Base-by-base conservation (phyloP, 2,113 vertebrate species). In the pig (Sus scrofa) region DNA sequence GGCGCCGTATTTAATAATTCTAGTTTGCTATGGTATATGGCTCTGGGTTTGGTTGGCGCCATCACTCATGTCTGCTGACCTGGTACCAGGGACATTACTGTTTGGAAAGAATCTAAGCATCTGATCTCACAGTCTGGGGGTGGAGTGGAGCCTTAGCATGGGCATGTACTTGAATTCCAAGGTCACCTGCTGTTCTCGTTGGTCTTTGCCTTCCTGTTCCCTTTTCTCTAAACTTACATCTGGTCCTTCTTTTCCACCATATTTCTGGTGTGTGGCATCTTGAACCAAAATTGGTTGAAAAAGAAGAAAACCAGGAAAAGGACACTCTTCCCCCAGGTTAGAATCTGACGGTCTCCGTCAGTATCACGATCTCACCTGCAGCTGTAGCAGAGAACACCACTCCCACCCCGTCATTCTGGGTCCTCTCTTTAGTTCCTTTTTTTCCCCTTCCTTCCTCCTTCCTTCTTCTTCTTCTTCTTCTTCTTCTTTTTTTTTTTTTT, bases 211-310 rank as follows among this genome's bases (percentile, higher is more conserved):
- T 83, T 32, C 27, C 75, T 78, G n/a, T 37, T 27, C 39, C 65
- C 68, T 89, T 89, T 87, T n/a, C 32, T 90, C 19, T 39, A 24
- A 77, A 52, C 30, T n/a, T 30, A 4, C 0, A 10, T 54, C 26
- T 37, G 37, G 13, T 34, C 7, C 77, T 52, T 88, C 67, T 58
- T 86, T 90, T 34, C 39, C 1, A 7, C 18, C 13, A 2, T 30
- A n/a, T 86, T 85, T 96, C 71, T 94, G 32, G 2, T 92, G 86
- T 34, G 20, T 85, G 71, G 27, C 52, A 71, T 68, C 81, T 73
- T 50, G 50, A 94, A 39, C 32, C n/a, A 56, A 85, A 24, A 34
- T 0, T 52, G 7, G 24, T 77, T 91, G 56, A 60, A 94, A 95
- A 86, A 50, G 89, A 75, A 65, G 27, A 34, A 86, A 96, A 54